Percentiles rank a stretch among this genome's conserved stretches.
phyloP scores from a whole-genome alignment of 2,797 vertebrate species.

The Pipistrellus nathusii region DNA sequence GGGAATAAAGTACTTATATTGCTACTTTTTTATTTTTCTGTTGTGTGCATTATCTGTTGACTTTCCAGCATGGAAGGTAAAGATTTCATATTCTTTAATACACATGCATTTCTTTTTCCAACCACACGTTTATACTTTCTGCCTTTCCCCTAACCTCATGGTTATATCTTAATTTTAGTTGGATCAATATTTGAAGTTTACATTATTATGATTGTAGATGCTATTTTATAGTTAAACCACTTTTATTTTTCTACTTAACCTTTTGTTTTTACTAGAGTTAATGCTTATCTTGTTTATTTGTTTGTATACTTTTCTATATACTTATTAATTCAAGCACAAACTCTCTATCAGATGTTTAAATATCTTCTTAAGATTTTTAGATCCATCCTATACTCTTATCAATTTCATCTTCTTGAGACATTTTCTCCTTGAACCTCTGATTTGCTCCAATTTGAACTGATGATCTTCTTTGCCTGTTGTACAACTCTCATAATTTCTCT shows the following conservation, averaged over 20 bases:
- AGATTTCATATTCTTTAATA: not conserved
- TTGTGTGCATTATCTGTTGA: constrained; percentile 15
- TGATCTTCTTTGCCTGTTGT: not conserved
- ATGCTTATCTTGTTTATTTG: constrained; percentile 18
- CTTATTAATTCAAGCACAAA: not conserved
- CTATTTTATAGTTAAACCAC: constrained; percentile 41
- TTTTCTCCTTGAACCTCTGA: not conserved
- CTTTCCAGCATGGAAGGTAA: not conserved
- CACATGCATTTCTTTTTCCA: not conserved
- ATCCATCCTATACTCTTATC: not conserved
- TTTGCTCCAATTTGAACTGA: not conserved
- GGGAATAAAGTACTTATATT: not conserved
- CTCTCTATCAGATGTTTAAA: not conserved
- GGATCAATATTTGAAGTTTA: constrained; percentile 42
- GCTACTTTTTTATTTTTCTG: not conserved
- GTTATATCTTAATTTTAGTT: constrained; percentile 47
- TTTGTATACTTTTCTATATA: not conserved
- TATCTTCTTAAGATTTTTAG: not conserved
- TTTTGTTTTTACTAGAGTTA: constrained; percentile 50
- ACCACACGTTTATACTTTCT: not conserved
- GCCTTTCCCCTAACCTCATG: too few species aligned
- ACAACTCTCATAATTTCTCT: not conserved
- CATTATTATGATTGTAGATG: not conserved
- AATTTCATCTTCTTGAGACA: not conserved
- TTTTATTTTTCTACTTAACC: not conserved